Conservation (phyloP, 2,113 vertebrate genomes). For the Nerophis lumbriciformis region DNA sequence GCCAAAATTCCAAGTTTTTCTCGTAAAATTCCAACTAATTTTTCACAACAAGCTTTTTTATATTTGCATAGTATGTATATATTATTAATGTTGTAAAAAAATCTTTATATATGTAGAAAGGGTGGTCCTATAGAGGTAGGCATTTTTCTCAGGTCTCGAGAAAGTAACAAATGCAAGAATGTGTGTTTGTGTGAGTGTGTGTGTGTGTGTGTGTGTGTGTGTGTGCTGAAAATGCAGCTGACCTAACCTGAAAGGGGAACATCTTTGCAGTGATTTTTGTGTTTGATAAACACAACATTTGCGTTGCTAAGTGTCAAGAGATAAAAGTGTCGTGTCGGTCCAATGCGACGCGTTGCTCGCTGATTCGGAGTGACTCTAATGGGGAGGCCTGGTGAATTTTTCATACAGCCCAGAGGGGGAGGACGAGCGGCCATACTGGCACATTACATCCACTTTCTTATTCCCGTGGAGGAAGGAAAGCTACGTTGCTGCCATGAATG, state of each 20-base stretch:
- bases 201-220: no score
- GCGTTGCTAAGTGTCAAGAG: slow-evolving; percentile 47
- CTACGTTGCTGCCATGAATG: not conserved
- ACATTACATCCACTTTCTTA: slow-evolving; percentile 39
- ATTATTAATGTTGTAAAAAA: no score
- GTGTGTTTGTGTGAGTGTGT: no score
- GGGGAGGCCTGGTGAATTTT: slow-evolving; percentile 76
- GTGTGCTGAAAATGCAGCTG: not conserved
- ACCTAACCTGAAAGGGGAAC: slow-evolving; percentile 12
- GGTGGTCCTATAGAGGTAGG: no score
- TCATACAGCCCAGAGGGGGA: slow-evolving; percentile 74
- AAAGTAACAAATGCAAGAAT: no score
- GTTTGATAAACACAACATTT: slow-evolving; percentile 60
- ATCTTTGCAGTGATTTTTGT: slow-evolving; percentile 41
- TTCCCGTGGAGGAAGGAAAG: not conserved
- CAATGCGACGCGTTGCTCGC: slow-evolving; percentile 39
- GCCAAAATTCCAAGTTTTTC: no score
- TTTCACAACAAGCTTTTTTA: no score
- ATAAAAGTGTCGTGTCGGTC: slow-evolving; percentile 47
- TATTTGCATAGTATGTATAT: no score
- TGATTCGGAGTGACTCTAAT: slow-evolving; percentile 77
- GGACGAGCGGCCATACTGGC: slow-evolving; percentile 42
- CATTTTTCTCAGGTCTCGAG: no score
- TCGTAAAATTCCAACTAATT: no score
- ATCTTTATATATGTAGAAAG: no score